phyloP scores from a whole-genome alignment of 2,113 vertebrate genomes.

The Casuarius casuarius region DNA sequence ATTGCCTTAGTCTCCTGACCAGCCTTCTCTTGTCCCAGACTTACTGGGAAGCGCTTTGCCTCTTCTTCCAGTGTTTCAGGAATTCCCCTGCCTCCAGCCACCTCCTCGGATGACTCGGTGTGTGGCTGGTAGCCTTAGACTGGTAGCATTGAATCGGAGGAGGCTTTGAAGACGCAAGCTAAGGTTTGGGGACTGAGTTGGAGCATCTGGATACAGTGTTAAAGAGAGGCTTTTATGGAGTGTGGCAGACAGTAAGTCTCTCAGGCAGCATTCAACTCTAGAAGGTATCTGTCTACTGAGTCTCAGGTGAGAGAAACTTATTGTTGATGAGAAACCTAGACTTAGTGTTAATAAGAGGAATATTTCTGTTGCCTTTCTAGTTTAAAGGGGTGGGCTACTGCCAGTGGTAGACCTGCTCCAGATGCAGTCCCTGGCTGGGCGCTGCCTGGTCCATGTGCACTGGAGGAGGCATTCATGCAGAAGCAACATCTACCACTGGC shows the following conservation, averaged over 20 bases:
- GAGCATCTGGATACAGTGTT: rapidly evolving
- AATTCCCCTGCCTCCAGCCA: constrained; percentile 54
- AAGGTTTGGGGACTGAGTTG: rapidly evolving
- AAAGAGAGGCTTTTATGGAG: neutral
- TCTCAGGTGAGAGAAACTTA: constrained; percentile 36
- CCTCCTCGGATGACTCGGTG: rapidly evolving
- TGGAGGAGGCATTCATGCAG: neutral
- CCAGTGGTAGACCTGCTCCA: neutral
- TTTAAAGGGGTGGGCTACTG: neutral
- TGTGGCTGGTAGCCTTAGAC: neutral
- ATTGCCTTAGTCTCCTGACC: neutral
- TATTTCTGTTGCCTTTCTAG: rapidly evolving
- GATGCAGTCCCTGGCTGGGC: neutral
- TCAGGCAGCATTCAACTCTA: neutral
- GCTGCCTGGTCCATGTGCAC: neutral
- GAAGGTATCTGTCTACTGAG: neutral
- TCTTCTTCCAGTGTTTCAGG: neutral
- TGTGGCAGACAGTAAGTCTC: neutral
- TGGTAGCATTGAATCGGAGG: rapidly evolving
- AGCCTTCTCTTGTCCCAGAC: neutral
- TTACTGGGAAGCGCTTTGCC: constrained; percentile 35
- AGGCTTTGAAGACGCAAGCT: neutral
- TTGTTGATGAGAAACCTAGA: neutral
- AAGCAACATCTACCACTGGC: rapidly evolving
- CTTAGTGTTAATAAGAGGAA: neutral